phyloP scores from a whole-genome alignment of 2,113 vertebrate genomes.

The Bucco capensis region DNA sequence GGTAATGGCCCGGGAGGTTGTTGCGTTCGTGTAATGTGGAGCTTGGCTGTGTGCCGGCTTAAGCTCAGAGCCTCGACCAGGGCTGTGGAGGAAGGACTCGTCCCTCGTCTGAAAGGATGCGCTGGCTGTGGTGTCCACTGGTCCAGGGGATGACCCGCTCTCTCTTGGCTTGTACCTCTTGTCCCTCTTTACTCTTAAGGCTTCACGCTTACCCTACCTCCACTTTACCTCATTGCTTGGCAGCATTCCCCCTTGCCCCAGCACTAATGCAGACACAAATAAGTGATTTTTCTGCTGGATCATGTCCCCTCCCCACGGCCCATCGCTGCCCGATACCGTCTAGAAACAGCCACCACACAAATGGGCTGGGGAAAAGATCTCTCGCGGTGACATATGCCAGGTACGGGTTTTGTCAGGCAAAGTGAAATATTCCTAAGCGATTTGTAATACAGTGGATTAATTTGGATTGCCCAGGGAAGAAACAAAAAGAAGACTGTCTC shows the following conservation, averaged over 20 bases:
- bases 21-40: background rate
- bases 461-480: slow-evolving; percentile 27
- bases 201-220: background rate
- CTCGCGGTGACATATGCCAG: background rate
- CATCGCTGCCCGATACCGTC: background rate
- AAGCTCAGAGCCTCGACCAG: background rate
- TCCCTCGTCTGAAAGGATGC: background rate
- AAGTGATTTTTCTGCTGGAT: background rate
- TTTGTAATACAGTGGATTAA: slow-evolving; percentile 49
- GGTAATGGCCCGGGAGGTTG: background rate
- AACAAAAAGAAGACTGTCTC: slow-evolving; percentile 69
- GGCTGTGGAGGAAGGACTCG: background rate
- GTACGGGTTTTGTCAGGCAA: slow-evolving; percentile 1
- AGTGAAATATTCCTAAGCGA: slow-evolving; percentile 23
- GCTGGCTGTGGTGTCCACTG: background rate
- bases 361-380: background rate
- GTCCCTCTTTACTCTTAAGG: no score
- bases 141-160: background rate
- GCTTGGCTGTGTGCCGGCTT: background rate
- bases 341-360: background rate
- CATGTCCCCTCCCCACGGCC: background rate
- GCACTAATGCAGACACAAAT: background rate
- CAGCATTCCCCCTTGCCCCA: background rate
- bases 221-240: background rate
- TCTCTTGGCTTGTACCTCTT: background rate